Conservation (phyloP, 2,113 vertebrate genomes). For the Toxotes jaculatrix region DNA sequence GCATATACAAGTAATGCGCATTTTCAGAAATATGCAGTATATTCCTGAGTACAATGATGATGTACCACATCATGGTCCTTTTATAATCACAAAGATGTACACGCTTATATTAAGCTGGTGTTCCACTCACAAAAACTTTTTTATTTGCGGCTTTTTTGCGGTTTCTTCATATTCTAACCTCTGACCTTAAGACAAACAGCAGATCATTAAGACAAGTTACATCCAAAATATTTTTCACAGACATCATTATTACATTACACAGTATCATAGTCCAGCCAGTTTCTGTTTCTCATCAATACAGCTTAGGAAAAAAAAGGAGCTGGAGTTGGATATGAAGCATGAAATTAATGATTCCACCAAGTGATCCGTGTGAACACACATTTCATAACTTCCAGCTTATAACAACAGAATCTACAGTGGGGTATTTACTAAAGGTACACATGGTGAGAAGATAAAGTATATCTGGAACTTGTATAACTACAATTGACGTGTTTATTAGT, state of each 20-base stretch:
- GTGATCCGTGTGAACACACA: constrained; percentile 51
- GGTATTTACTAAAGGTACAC: constrained; percentile 66
- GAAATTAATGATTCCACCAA: constrained; percentile 67
- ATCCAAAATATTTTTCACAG: constrained; percentile 37
- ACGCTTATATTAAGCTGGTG: constrained; percentile 60
- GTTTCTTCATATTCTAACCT: constrained; percentile 1
- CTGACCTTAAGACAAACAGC: constrained; percentile 17
- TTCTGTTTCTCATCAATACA: constrained; percentile 67
- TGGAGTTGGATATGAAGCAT: constrained; percentile 59
- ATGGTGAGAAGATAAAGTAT: constrained; percentile 47
- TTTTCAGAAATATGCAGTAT: background rate
- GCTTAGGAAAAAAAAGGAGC: constrained; percentile 37
- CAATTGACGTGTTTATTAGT: constrained; percentile 77
- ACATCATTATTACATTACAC: constrained; percentile 36
- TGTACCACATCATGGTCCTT: background rate
- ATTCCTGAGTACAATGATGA: constrained; percentile 8
- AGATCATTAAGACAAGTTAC: constrained; percentile 21
- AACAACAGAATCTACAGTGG: constrained; percentile 62
- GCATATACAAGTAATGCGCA: constrained; percentile 3
- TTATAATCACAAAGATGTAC: constrained; percentile 29
- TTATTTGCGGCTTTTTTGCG: background rate
- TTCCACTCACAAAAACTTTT: background rate
- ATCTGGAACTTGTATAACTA: constrained; percentile 69
- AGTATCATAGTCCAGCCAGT: constrained; percentile 26
- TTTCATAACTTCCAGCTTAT: constrained; percentile 67